Evolutionary conservation across 1,140 invertebrate genomes (phyloP).

Genomic region (Drosophila dunni): DNA sequence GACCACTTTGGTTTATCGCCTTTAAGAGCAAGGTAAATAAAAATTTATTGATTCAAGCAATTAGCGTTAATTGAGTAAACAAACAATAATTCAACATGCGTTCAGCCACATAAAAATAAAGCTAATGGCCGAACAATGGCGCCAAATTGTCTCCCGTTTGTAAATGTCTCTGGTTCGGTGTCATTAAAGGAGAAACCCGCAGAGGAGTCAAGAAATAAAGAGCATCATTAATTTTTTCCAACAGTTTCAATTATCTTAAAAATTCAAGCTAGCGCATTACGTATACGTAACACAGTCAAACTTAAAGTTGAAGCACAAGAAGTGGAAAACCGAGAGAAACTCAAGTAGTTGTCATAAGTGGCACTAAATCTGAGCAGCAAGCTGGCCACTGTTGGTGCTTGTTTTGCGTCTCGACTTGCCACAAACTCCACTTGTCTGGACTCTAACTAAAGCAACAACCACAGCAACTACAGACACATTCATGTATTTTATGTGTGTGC

Average conservation of each 20-base stretch:
- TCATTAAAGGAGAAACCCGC: slow-evolving; percentile 22
- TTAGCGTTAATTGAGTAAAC: slow-evolving; percentile 78
- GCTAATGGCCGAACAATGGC: slow-evolving; percentile 45
- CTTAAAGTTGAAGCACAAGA: slow-evolving; percentile 45
- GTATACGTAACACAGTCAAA: slow-evolving; percentile 8
- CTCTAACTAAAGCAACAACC: slow-evolving; percentile 9
- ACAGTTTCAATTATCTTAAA: slow-evolving; percentile 29
- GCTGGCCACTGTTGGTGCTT: slow-evolving; percentile 36
- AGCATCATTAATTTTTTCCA: slow-evolving; percentile 57
- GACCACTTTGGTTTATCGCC: slow-evolving; percentile 32
- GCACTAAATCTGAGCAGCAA: slow-evolving; percentile 73
- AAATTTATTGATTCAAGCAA: slow-evolving; percentile 79
- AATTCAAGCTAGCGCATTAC: slow-evolving; percentile 23
- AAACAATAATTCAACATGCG: slow-evolving; percentile 70
- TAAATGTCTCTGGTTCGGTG: slow-evolving; percentile 34
- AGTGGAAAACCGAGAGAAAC: slow-evolving; percentile 23
- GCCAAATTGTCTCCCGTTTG: slow-evolving; percentile 31
- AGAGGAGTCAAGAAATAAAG: slow-evolving; percentile 41
- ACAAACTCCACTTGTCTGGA: slow-evolving; percentile 55
- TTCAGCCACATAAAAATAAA: slow-evolving; percentile 50
- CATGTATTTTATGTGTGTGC: slow-evolving; percentile 65
- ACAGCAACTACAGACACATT: slow-evolving; percentile 56
- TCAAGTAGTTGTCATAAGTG: slow-evolving; percentile 63
- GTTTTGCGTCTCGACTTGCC: slow-evolving; percentile 33
- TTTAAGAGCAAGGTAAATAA: slow-evolving; percentile 65